These are phyloP conservation scores for Pungitius pungitius DNA, from an alignment of 2,113 vertebrate genomes.

Conservation along the genomic window DNA sequence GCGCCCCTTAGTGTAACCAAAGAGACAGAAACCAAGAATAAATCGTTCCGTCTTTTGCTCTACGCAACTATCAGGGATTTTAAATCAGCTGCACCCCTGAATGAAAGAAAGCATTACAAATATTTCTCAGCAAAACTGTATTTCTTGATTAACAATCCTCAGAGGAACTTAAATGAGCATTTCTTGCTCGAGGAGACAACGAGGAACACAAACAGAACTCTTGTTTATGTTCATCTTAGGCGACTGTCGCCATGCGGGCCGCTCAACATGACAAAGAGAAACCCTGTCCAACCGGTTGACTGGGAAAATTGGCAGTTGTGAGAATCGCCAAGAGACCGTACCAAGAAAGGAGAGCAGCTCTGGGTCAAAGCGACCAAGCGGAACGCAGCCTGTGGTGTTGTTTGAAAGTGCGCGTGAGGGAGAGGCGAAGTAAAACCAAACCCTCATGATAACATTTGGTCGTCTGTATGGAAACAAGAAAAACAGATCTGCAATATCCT, in stretches of 20 bases:
- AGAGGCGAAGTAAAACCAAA: not conserved
- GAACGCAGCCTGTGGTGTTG: not conserved
- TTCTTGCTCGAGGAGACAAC: not conserved
- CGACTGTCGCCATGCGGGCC: not conserved
- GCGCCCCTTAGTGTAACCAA: slow-evolving; percentile 47
- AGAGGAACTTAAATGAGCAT: not conserved
- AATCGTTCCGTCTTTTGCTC: not conserved
- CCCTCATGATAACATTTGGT: not conserved
- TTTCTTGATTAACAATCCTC: not conserved
- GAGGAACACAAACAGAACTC: not conserved
- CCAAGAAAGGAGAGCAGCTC: not conserved
- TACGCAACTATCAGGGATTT: not conserved
- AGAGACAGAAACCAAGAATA: too few species aligned
- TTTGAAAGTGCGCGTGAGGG: not conserved
- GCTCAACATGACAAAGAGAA: not conserved
- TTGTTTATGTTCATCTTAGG: not conserved
- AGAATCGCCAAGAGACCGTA: not conserved
- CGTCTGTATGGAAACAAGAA: not conserved
- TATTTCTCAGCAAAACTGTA: not conserved
- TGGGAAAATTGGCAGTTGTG: not conserved
- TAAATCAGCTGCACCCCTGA: not conserved
- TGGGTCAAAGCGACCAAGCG: not conserved
- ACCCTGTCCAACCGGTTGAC: not conserved
- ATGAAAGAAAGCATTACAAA: not conserved
- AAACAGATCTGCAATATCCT: too few species aligned